phyloP scores from a whole-genome alignment of 1,140 invertebrate genomes.

The Eufriesea mexicana region DNA sequence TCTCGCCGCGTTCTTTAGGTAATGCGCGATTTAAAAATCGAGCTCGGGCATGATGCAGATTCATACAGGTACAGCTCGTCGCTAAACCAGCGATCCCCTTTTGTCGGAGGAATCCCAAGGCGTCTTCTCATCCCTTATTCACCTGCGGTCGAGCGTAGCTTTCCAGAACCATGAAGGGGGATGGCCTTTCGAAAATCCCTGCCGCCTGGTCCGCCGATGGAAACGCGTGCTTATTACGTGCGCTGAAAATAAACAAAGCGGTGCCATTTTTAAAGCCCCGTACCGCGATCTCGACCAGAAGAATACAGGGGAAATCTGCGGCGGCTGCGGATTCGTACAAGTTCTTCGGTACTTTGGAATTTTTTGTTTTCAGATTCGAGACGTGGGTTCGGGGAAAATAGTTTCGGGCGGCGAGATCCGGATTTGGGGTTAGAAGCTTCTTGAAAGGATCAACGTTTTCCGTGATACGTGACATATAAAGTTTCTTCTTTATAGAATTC shows the following conservation, averaged over 20 bases:
- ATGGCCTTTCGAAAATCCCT: conserved; percentile 49
- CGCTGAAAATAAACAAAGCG: conserved; percentile 51
- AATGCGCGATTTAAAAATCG: conserved; percentile 38
- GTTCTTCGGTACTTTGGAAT: neutral
- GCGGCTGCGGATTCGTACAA: neutral
- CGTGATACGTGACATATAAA: neutral
- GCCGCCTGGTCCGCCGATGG: neutral
- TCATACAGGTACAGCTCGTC: neutral
- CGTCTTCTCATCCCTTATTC: conserved; percentile 63
- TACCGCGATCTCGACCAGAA: neutral
- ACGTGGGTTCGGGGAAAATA: neutral
- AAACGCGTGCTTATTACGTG: conserved; percentile 63
- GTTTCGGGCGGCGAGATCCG: neutral
- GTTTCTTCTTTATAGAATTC: too few species aligned
- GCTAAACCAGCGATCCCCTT: conserved; percentile 32
- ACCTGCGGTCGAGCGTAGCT: conserved; percentile 57
- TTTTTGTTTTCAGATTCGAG: neutral
- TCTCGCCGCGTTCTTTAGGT: neutral
- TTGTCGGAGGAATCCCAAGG: conserved; percentile 44
- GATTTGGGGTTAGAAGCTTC: neutral
- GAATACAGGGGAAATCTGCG: neutral
- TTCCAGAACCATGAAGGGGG: conserved; percentile 35
- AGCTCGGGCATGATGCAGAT: conserved; percentile 3
- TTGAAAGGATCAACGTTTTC: neutral
- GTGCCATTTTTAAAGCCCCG: neutral